These are phyloP conservation scores for Albula goreensis DNA, from an alignment of 2,113 vertebrate genomes.

Conservation along the genomic window DNA sequence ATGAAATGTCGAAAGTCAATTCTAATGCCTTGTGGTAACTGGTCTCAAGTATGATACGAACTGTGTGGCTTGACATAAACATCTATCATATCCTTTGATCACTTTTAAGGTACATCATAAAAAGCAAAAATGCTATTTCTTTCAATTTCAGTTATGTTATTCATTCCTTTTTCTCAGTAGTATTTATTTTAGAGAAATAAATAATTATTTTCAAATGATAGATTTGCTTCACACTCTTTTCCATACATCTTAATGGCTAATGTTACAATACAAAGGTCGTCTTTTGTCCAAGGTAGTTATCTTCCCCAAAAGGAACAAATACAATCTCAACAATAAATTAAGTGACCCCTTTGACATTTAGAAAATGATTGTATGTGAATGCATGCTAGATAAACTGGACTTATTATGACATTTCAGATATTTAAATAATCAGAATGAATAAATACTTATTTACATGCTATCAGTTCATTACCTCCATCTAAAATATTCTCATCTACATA, in stretches of 20 bases:
- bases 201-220: background rate
- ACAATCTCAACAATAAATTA: constrained; percentile 1
- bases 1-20: background rate
- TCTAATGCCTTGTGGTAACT: background rate
- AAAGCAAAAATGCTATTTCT: background rate
- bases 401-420: constrained; percentile 27
- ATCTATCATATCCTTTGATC: too few species aligned
- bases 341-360: constrained; percentile 19
- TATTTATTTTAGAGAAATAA: background rate
- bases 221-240: background rate
- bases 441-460: constrained; percentile 22
- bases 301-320: constrained; percentile 2
- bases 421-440: constrained; percentile 32
- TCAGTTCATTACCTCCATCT: background rate
- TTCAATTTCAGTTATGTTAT: background rate
- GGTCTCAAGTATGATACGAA: background rate
- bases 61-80: background rate
- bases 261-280: background rate
- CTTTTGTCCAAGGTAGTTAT: background rate
- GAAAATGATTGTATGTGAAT: background rate
- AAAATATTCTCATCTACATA: constrained; percentile 8
- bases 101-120: too few species aligned
- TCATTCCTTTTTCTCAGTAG: background rate
- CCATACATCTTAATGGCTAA: background rate
- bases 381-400: background rate